Percentiles rank a stretch among this genome's conserved stretches.
Conservation (phyloP, 2,113 vertebrate species). For the Lepus americanus region DNA sequence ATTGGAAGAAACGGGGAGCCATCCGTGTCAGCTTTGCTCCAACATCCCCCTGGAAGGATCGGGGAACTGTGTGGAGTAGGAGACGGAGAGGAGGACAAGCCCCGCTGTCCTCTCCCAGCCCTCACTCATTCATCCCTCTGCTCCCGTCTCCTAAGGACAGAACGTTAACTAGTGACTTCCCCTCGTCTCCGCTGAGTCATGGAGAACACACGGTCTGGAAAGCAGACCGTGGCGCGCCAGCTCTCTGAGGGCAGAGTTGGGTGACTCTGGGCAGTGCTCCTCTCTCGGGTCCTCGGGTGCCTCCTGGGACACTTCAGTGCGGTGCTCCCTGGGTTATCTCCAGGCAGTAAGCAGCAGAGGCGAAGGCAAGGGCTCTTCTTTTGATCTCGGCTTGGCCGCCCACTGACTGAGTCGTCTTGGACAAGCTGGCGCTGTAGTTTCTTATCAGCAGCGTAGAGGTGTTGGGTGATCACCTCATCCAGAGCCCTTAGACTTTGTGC, state of each 20-base stretch:
- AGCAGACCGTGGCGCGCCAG: not conserved
- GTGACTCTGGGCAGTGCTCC: not conserved
- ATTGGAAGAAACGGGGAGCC: not conserved
- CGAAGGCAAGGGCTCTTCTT: not conserved
- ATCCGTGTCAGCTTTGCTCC: not conserved
- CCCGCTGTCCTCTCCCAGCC: not conserved
- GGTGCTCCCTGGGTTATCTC: not conserved
- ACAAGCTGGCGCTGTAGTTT: not conserved
- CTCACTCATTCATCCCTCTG: not conserved
- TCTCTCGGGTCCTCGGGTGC: not conserved
- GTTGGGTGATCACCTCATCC: not conserved
- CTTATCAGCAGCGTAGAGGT: not conserved
- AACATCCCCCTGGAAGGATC: not conserved
- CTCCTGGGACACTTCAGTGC: not conserved
- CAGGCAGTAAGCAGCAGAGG: not conserved
- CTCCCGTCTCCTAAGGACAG: constrained; percentile 5
- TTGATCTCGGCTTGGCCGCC: not conserved
- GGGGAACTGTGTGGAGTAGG: not conserved
- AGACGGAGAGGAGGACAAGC: not conserved
- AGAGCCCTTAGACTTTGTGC: not conserved
- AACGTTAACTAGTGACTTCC: not conserved
- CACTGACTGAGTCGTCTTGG: not conserved
- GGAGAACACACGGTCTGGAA: not conserved
- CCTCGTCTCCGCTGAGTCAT: not conserved
- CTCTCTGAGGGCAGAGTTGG: not conserved